Evolutionary conservation across 2,113 vertebrate species (phyloP).

Genomic region (Pachyramphus minor): DNA sequence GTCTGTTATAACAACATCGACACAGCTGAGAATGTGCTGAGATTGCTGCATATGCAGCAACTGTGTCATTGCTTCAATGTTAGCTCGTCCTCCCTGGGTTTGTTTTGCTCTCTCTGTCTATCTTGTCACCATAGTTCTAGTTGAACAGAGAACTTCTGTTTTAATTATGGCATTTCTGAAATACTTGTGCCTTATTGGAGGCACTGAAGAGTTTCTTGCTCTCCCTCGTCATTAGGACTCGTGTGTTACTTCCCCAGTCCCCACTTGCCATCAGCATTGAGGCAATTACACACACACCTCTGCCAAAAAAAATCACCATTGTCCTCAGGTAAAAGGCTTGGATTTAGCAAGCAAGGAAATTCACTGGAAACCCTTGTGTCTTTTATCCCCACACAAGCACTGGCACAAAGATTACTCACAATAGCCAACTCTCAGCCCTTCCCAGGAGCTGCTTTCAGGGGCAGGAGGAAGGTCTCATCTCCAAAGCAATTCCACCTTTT

Average conservation of each 20-base stretch:
- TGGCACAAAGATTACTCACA: not conserved
- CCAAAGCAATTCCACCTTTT: not conserved
- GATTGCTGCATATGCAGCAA: not conserved
- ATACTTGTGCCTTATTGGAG: not conserved
- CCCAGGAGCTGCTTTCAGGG: not conserved
- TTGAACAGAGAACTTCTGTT: not conserved
- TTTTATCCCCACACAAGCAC: not conserved
- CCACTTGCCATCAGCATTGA: not conserved
- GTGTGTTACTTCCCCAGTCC: not conserved
- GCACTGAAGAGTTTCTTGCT: not conserved
- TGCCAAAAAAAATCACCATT: not conserved
- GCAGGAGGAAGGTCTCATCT: not conserved
- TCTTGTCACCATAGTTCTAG: not conserved
- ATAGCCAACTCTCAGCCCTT: not conserved
- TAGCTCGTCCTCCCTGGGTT: not conserved
- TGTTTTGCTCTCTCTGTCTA: not conserved
- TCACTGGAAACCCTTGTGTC: not conserved
- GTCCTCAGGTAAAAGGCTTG: not conserved
- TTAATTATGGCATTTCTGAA: not conserved
- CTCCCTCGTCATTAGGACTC: accelerated
- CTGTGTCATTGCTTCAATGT: not conserved
- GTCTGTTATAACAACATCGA: not conserved
- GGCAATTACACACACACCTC: not conserved
- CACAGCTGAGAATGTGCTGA: not conserved
- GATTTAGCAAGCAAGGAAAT: not conserved